Percentiles rank a stretch among this genome's conserved stretches.
Conservation (phyloP, 2,113 vertebrate genomes). For the Psophia crepitans region DNA sequence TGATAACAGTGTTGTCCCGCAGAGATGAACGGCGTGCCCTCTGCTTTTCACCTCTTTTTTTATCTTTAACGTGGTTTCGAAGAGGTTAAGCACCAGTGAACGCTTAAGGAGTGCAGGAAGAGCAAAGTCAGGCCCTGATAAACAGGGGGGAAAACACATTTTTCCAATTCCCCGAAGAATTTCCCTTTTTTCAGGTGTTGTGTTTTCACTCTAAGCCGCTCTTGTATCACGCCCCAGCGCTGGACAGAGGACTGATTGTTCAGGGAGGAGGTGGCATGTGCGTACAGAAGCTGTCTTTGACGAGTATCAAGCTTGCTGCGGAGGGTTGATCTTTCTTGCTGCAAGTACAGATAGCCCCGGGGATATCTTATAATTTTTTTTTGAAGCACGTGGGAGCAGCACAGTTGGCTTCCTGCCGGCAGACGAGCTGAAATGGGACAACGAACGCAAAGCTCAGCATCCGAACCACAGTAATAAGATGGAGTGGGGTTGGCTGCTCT, state of each 20-base stretch:
- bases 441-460: background rate
- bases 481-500: fast-evolving
- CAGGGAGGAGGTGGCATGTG: background rate
- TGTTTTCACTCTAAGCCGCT: background rate
- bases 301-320: background rate
- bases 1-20: background rate
- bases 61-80: background rate
- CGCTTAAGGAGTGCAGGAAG: background rate
- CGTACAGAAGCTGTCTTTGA: background rate
- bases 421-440: background rate
- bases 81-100: background rate
- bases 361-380: background rate
- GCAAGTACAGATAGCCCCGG: background rate
- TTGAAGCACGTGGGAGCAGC: background rate
- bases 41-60: background rate
- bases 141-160: background rate
- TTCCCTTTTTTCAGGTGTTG: background rate
- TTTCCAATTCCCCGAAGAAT: background rate
- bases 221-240: fast-evolving
- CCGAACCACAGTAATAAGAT: background rate
- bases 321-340: background rate
- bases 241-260: background rate
- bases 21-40: background rate
- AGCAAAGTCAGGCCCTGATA: background rate
- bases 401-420: background rate